Conservation (phyloP, 2,797 vertebrate species). For the Chaunax sp. region DNA sequence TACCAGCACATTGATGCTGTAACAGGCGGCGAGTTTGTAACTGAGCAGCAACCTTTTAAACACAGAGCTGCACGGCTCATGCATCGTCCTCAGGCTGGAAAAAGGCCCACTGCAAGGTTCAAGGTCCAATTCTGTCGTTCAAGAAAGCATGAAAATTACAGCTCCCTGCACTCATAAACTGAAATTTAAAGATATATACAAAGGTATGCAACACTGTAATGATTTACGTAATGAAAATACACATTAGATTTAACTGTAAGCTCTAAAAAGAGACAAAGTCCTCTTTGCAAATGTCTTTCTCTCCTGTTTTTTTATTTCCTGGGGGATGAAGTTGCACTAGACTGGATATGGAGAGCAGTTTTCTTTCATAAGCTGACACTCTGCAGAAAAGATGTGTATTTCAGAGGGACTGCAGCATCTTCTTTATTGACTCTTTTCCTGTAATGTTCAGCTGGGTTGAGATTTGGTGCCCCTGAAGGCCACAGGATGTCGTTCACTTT, state of each 20-base stretch:
- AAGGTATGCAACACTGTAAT: no score
- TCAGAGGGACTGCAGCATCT: no score
- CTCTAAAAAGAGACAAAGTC: not conserved
- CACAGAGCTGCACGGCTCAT: not conserved
- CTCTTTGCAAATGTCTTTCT: not conserved
- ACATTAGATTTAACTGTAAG: no score
- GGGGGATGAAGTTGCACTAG: not conserved
- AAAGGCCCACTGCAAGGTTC: not conserved
- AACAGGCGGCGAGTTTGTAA: constrained; percentile 35
- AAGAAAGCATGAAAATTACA: not conserved
- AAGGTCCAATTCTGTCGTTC: constrained; percentile 1
- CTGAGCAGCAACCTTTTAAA: constrained; percentile 27
- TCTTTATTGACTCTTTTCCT: not conserved
- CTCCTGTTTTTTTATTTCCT: not conserved
- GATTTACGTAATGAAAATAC: no score
- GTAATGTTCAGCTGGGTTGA: not conserved
- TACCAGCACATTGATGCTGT: constrained; percentile 39
- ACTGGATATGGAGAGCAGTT: not conserved
- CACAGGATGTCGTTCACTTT: not conserved
- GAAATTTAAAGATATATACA: not conserved
- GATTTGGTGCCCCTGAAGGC: not conserved
- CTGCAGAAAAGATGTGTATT: not conserved
- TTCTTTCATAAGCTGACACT: not conserved
- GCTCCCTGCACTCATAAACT: not conserved
- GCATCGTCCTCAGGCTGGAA: not conserved